Evolutionary conservation across 2,113 vertebrate genomes (phyloP), one percentile per base, ranked within the genome.

Genomic region (Tympanuchus pallidicinctus): DNA sequence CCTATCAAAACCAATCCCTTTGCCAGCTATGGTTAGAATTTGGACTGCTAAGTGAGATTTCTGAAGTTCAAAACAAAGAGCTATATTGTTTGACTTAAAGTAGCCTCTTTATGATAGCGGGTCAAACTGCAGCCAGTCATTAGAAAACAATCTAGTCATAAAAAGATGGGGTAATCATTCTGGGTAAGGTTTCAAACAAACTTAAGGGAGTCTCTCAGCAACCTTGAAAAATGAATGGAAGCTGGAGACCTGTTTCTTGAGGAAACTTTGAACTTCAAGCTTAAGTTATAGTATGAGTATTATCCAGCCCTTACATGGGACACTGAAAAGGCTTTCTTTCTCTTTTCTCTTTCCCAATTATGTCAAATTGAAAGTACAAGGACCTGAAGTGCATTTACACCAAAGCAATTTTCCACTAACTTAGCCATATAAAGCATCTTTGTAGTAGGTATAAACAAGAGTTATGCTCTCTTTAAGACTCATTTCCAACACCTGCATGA

Each of bases 241-340:
- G 89, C 32, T 85, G 42, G 89, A 96, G 87, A 87, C 75, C 75
- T 88, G 85, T 94, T 96, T 96, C 89, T 91, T 89, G 56, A 95
- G 75, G 73, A 79, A 77, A 76, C 56, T 95, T 87, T 87, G 82
- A 94, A 94, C 93, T 93, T 32, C 50, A 77, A 89, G 67, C 75
- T 89, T 93, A 94, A 80, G 56, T 92, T 96, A 88, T 86, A 77
- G 64, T 74, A 71, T 90, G 90, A 88, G 88, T 88, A n/a, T 74
- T 86, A 86, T 91, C 79, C 93, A 95, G 0, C 19, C 50, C 80
- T 76, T 76, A 60, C 72, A 21, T 71, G 79, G 60, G 75, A 91
- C 45, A 63, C 2, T 82, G 71, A 88, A 89, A 80, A n/a, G 18
- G 1, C 76, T 95, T 92, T 95, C 40, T 78, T 89, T 91, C 75